Base-by-base conservation (phyloP, 1,140 invertebrate species). In the Sweltsa coloradensis region DNA sequence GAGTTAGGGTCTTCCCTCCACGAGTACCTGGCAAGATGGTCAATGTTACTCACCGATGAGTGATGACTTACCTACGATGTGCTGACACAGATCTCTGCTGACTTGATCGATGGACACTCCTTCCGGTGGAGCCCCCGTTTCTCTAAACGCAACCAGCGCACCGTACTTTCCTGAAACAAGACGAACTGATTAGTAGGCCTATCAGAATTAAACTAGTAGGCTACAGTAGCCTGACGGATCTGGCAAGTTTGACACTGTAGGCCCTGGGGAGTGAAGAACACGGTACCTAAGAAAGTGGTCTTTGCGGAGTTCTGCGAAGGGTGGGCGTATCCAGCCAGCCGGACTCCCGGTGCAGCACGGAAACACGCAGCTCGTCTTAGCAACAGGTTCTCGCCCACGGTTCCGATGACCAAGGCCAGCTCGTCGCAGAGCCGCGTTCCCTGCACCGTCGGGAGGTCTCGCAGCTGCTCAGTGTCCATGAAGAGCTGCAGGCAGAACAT, bases 111-210 rank as follows among this genome's bases (percentile, higher is more conserved):
- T 59, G 23, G 36, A n/a, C 16, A 16, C 18, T 11, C 36, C 16
- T 11, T 5, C 36, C n/a, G 18, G 36, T 22, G 7, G 36, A 11
- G 36, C 40, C 57, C 63, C 62, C 9, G 55, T 14, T 49, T 60
- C 57, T 60, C 68, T 77, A 53, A 80, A 80, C 19, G 82, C 81
- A 0, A 94, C 59, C 6, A 94, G 55, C 0, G 83, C 79, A 25
- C 84, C 91, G 66, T 90, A 92, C 69, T 81, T 87, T 21, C 92
- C 92, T n/a, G n/a, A n/a, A n/a, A n/a, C n/a, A n/a, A n/a, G n/a
- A n/a, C n/a, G n/a, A n/a, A n/a, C n/a, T n/a, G n/a, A n/a, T n/a
- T n/a, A n/a, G n/a, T n/a, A n/a, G n/a, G n/a, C n/a, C n/a, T n/a
- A n/a, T n/a, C n/a, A n/a, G 40, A 82, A n/a, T n/a, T n/a, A n/a